Conservation (phyloP, 1,140 invertebrate genomes). For the Adelges cooleyi region DNA sequence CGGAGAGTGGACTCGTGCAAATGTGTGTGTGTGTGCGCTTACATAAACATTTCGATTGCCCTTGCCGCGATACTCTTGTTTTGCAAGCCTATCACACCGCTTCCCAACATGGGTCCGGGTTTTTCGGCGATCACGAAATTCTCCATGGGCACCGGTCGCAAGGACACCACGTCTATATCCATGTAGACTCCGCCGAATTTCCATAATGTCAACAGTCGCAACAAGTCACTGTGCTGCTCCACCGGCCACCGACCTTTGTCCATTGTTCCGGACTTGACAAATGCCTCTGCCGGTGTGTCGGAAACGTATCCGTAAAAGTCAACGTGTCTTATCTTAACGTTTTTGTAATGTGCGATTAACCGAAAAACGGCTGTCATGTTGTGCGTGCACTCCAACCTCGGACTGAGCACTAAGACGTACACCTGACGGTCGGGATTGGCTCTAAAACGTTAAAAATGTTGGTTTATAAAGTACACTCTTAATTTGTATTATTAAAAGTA, state of each 20-base stretch:
- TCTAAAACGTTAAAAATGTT: no score
- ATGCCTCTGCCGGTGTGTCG: conserved; percentile 48
- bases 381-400: not conserved
- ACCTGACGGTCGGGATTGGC: not conserved
- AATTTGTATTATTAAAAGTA: no score
- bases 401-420: not conserved
- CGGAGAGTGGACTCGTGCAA: no score
- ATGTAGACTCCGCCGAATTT: conserved; percentile 67
- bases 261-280: conserved; percentile 44
- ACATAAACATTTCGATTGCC: not conserved
- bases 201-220: conserved; percentile 58
- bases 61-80: not conserved
- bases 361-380: not conserved
- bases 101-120: not conserved
- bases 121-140: not conserved
- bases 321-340: conserved; percentile 46
- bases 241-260: conserved; percentile 44
- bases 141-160: conserved; percentile 36
- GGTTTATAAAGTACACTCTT: no score
- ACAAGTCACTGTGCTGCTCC: conserved; percentile 54
- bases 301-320: conserved; percentile 46
- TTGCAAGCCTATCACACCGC: not conserved
- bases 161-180: conserved; percentile 61
- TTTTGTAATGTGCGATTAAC: conserved; percentile 34
- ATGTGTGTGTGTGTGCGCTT: no score